Conservation (phyloP, 2,113 vertebrate genomes). For the Crotalus horridus region DNA sequence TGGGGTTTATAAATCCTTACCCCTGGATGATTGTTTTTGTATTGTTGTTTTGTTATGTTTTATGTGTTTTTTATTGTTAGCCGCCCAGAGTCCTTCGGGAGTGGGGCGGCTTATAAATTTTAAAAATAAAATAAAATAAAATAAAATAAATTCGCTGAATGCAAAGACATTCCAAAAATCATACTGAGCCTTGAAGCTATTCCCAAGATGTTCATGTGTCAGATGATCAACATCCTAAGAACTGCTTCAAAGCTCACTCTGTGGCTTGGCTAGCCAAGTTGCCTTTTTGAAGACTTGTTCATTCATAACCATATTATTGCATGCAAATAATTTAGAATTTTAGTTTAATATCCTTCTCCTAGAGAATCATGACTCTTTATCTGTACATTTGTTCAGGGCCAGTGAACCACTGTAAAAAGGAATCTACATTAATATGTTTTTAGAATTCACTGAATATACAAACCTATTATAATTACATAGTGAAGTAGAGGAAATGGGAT, state of each 20-base stretch:
- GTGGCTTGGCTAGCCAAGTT: slow-evolving; percentile 88
- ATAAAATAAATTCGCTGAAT: neutral
- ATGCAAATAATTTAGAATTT: neutral
- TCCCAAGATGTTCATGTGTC: neutral
- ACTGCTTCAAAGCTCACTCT: neutral
- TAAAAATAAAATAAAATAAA: no score
- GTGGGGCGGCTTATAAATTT: no score
- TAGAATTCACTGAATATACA: neutral
- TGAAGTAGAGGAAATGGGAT: neutral
- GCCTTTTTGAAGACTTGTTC: slow-evolving; percentile 37
- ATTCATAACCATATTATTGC: slow-evolving; percentile 22
- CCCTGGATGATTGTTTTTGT: no score
- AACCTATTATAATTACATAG: neutral
- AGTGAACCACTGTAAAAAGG: neutral
- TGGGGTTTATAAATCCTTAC: no score
- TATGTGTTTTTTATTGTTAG: no score
- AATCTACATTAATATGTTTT: neutral
- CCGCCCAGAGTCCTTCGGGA: no score
- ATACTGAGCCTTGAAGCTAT: neutral
- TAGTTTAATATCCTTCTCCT: neutral
- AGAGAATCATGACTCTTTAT: slow-evolving; percentile 21
- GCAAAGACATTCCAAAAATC: slow-evolving; percentile 32
- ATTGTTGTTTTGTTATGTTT: no score
- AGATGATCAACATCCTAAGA: neutral
- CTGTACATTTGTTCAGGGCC: slow-evolving; percentile 31